Conservation (phyloP, 2,797 vertebrate species). For the Craterocephalus amniculus region DNA sequence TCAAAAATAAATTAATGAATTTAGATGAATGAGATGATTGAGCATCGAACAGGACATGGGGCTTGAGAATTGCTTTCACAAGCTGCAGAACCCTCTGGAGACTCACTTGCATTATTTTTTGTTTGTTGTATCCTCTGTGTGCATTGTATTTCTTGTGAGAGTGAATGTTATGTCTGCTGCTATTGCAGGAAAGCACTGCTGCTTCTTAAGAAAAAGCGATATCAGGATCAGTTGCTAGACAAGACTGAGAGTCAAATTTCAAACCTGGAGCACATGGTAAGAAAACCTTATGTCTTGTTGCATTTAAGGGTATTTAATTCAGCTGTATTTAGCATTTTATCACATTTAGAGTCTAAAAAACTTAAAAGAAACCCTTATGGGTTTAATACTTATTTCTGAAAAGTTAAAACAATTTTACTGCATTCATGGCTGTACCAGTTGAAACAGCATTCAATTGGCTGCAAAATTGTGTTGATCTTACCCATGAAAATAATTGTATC, state of each 20-base stretch:
- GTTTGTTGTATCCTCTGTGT: not conserved
- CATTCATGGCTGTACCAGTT: no score
- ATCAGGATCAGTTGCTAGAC: constrained; percentile 91
- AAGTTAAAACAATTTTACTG: not conserved
- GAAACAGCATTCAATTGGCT: not conserved
- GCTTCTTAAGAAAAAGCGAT: constrained; percentile 93
- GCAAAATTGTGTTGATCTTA: constrained; percentile 2
- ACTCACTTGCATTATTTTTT: not conserved
- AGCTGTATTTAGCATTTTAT: not conserved
- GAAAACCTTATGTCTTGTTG: not conserved
- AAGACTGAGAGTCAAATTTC: constrained; percentile 92
- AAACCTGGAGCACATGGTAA: constrained; percentile 92
- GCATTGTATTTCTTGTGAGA: not conserved
- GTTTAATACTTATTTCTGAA: not conserved
- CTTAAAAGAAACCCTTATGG: no score
- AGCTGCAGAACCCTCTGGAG: not conserved
- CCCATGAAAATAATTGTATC: not conserved
- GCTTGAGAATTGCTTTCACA: not conserved
- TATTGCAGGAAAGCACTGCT: constrained; percentile 87
- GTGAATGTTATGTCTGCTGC: constrained; percentile 4
- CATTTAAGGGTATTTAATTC: not conserved
- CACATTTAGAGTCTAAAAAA: not conserved
- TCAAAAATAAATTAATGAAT: not conserved
- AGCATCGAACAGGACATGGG: not conserved
- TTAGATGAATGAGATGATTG: not conserved